phyloP scores from a whole-genome alignment of 2,797 vertebrate species.

The Pogoniulus pusillus region DNA sequence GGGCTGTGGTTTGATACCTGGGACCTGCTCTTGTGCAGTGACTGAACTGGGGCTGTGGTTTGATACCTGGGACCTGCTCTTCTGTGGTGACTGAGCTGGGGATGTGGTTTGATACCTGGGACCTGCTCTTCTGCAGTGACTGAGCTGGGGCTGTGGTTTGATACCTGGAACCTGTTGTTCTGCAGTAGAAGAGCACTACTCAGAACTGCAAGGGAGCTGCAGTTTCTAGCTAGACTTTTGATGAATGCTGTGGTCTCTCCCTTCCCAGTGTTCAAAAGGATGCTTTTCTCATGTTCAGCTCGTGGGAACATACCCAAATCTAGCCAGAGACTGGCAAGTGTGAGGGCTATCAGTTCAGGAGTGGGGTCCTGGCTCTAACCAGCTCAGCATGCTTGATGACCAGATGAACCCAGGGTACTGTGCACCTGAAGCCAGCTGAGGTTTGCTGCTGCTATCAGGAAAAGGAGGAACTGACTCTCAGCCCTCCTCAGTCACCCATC shows the following conservation, averaged over 20 bases:
- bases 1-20: too few relatives aligned
- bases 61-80: too few relatives aligned
- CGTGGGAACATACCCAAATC: background rate
- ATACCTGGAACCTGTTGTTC: background rate
- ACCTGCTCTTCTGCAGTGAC: background rate
- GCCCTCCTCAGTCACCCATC: accelerated
- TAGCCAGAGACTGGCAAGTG: background rate
- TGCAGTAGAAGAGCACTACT: background rate
- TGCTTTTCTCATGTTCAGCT: background rate
- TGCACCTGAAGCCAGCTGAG: background rate
- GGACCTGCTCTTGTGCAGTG: too few relatives aligned
- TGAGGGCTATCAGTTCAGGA: background rate
- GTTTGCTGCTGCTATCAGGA: background rate
- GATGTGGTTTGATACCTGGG: background rate
- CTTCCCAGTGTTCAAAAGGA: background rate
- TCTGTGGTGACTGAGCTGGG: too few relatives aligned
- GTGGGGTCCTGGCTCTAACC: background rate
- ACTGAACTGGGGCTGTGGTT: background rate
- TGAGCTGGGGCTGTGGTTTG: too few relatives aligned
- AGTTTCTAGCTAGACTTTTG: background rate
- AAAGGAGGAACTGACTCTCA: background rate
- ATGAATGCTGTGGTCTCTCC: background rate
- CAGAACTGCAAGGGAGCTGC: background rate
- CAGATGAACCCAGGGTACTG: background rate
- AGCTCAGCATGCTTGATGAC: background rate